phyloP scores from a whole-genome alignment of 2,113 vertebrate species.

The Urocynchramus pylzowi region DNA sequence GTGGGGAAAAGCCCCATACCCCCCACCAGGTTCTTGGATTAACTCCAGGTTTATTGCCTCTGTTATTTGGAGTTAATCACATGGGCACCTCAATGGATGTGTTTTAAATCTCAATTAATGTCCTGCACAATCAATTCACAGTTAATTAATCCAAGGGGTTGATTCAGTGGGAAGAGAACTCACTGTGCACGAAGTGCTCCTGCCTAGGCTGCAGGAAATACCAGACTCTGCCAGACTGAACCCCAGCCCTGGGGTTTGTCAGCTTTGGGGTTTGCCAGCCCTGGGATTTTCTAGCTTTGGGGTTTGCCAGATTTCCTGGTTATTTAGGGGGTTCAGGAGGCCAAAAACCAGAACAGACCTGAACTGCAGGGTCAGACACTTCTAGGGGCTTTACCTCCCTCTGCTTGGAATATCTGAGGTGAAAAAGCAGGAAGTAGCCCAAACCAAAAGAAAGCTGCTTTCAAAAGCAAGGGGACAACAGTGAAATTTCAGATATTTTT shows the following conservation, averaged over 20 bases:
- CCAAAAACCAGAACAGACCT: not conserved
- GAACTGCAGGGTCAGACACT: not conserved
- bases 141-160: conserved; percentile 12
- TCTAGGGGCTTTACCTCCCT: not conserved
- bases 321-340: not conserved
- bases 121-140: conserved; percentile 27
- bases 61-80: conserved; percentile 44
- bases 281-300: no score
- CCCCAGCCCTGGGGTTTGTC: not conserved
- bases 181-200: not conserved
- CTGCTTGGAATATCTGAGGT: not conserved
- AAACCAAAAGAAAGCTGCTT: not conserved
- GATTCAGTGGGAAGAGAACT: conserved; percentile 27
- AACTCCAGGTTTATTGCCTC: not conserved
- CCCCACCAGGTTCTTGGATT: not conserved
- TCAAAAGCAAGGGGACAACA: not conserved
- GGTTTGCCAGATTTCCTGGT: not conserved
- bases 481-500: not conserved
- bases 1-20: not conserved
- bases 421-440: not conserved
- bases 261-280: not conserved
- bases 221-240: not conserved
- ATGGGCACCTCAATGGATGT: not conserved
- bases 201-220: not conserved
- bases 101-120: conserved; percentile 52